Evolutionary conservation across 2,888 invertebrate genomes (phyloP).

Genomic region (Gymnosoma rotundatum): DNA sequence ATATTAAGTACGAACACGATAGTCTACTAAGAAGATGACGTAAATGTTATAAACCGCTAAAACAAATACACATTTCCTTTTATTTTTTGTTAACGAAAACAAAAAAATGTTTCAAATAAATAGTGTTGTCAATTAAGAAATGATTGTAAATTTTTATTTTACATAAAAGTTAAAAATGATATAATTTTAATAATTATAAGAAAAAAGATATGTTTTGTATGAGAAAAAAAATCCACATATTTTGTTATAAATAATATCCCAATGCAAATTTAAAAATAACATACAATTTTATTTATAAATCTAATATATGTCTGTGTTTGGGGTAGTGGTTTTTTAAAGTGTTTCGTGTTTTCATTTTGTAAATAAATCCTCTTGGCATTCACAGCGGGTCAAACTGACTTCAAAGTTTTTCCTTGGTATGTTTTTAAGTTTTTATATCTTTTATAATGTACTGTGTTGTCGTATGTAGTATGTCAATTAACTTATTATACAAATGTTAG

Average conservation of each 20-base stretch:
- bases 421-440: constrained; percentile 42
- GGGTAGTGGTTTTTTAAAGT: constrained; percentile 17
- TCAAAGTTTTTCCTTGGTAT: constrained; percentile 55
- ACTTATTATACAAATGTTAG: not conserved
- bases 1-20: constrained; percentile 10
- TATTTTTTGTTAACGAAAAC: not conserved
- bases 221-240: not conserved
- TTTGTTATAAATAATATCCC: not conserved
- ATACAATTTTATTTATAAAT: not conserved
- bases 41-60: constrained; percentile 30
- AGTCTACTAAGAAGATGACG: not conserved
- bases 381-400: constrained; percentile 39
- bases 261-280: not conserved
- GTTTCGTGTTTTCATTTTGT: constrained; percentile 26
- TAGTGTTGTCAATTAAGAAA: not conserved
- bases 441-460: not conserved
- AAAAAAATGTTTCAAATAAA: not conserved
- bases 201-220: not conserved
- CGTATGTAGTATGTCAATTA: not conserved
- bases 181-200: not conserved
- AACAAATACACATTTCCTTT: not conserved
- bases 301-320: not conserved
- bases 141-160: not conserved
- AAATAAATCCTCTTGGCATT: constrained; percentile 43
- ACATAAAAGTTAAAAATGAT: not conserved